Percentiles rank a stretch among this genome's conserved stretches.
These are phyloP conservation scores for Aporophyla nigra DNA, from an alignment of 2,888 invertebrate species.

Conservation along the genomic window DNA sequence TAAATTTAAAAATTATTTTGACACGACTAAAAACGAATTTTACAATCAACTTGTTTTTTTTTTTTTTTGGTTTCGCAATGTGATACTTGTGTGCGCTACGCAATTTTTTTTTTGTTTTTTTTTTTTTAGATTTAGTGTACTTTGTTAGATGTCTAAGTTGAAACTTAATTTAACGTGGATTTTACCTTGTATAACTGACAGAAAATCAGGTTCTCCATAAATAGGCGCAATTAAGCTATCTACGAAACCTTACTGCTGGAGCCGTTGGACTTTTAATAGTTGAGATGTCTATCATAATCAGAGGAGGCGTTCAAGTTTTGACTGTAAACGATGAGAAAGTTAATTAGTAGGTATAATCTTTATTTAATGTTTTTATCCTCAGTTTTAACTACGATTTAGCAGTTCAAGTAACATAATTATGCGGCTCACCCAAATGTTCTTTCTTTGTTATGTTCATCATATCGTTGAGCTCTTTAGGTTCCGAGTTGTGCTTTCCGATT, in stretches of 20 bases:
- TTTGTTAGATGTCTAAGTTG: too few species aligned
- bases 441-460: neutral
- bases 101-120: neutral
- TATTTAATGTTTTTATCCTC: neutral
- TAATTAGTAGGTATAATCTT: conserved; percentile 73
- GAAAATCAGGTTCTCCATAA: conserved; percentile 96
- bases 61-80: too few species aligned
- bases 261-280: conserved; percentile 95
- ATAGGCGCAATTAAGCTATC: conserved; percentile 95
- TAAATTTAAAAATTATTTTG: too few species aligned
- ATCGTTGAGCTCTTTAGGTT: neutral
- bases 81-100: too few species aligned
- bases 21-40: too few species aligned
- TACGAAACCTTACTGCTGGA: conserved; percentile 90
- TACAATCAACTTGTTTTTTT: too few species aligned
- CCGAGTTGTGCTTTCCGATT: too few species aligned
- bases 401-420: neutral
- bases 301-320: conserved; percentile 92
- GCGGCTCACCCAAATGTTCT: neutral
- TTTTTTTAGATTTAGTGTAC: neutral
- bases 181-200: conserved; percentile 69
- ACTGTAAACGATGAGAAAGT: conserved; percentile 75
- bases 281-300: conserved; percentile 94
- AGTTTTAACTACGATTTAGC: neutral
- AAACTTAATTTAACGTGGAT: too few species aligned